A percentile compares a stretch with the other conserved stretches of the same genome.
phyloP scores from a whole-genome alignment of 1,140 invertebrate genomes.

The Yoshiicerus persimilis region DNA sequence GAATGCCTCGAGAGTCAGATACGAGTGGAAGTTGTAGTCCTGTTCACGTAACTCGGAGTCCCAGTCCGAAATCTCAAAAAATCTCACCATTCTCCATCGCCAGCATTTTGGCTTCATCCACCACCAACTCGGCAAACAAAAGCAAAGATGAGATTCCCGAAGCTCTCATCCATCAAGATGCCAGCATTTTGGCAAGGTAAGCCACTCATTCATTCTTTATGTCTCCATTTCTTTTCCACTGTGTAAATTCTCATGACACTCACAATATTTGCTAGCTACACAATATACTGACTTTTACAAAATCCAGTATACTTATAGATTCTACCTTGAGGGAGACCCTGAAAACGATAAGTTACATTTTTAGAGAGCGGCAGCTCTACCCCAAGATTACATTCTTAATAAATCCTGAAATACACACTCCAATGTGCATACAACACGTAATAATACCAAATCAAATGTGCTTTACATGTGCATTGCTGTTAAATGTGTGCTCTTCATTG shows the following conservation, averaged over 20 bases:
- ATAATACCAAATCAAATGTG: no score
- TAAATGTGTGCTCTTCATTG: no score
- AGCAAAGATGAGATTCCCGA: conserved; percentile 42
- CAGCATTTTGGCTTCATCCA: conserved; percentile 48
- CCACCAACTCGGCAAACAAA: conserved; percentile 37
- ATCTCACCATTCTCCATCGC: conserved; percentile 49
- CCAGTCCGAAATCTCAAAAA: conserved; percentile 48
- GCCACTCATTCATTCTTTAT: neutral
- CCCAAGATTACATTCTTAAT: neutral
- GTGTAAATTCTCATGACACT: neutral
- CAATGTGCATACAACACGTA: no score
- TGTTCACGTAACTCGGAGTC: conserved; percentile 47
- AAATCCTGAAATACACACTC: no score
- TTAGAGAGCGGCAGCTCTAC: neutral
- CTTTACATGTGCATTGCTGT: no score
- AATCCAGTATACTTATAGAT: neutral
- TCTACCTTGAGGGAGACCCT: neutral
- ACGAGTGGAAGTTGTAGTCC: conserved; percentile 47
- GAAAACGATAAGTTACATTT: neutral
- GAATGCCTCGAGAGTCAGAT: conserved; percentile 48
- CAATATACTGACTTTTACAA: neutral
- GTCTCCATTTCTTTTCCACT: neutral
- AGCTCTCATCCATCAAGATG: conserved; percentile 40
- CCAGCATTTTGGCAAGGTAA: conserved; percentile 48
- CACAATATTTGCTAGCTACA: neutral